These are phyloP conservation scores for Tiliacea citrago DNA, from an alignment of 2,888 invertebrate species.

Conservation along the genomic window DNA sequence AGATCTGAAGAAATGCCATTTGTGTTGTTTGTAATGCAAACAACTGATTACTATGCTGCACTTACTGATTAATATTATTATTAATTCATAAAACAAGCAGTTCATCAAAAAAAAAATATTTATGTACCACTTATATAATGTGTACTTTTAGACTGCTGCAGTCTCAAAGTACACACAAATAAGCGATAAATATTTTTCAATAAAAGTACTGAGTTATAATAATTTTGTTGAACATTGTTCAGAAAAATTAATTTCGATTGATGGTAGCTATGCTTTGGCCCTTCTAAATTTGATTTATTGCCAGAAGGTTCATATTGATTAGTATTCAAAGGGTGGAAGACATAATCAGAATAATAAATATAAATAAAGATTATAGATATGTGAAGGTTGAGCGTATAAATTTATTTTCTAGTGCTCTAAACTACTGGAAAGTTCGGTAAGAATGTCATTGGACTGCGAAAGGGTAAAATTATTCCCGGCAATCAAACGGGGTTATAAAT, in stretches of 20 bases:
- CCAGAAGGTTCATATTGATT: constrained; percentile 16
- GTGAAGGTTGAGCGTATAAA: constrained; percentile 81
- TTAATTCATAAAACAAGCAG: neutral
- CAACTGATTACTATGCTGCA: neutral
- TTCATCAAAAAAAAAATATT: neutral
- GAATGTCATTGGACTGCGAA: constrained; percentile 93
- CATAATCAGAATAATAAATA: constrained; percentile 1
- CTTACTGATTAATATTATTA: neutral
- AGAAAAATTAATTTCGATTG: neutral
- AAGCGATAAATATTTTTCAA: neutral
- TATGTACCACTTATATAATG: too few species aligned
- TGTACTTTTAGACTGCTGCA: too few species aligned
- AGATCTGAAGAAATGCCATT: neutral
- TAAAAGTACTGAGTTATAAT: neutral
- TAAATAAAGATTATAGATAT: constrained; percentile 16
- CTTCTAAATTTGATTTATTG: neutral
- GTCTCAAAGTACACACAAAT: neutral
- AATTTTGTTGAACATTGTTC: neutral
- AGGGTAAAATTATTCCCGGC: constrained; percentile 95
- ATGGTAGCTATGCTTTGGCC: too few species aligned
- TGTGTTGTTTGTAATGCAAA: neutral
- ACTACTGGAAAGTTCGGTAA: constrained; percentile 94
- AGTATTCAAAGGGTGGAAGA: constrained; percentile 25
- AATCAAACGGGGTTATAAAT: constrained; percentile 95
- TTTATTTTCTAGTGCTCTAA: constrained; percentile 92